Evolutionary conservation across 2,113 vertebrate species (phyloP), one percentile per base, ranked within the genome.

Genomic region (Malaclemys terrapin): DNA sequence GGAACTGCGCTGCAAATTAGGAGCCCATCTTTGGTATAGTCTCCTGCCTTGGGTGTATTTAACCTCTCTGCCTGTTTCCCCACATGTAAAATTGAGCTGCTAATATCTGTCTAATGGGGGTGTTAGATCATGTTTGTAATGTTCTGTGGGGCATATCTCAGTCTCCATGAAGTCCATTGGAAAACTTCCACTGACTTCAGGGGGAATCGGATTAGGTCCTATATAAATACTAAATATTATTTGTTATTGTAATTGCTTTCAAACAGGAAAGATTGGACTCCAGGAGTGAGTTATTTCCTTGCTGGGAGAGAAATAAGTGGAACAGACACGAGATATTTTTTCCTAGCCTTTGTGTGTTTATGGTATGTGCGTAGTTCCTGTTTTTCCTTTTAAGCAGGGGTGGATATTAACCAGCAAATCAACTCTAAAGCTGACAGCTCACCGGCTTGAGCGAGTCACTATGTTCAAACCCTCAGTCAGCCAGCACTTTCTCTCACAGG

Each of bases 291-390:
- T 35, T 52, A 2, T 47, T 16, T 47, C 27, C 80, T 69, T 69
- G 53, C 50, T 81, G 87, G 11, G n/a, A 16, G 2, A 85, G 76
- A 57, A 8, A 2, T 42, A 35, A 52, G 94, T 42, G 52, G 57
- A 17, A 88, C 19, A 84, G 45, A 24, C 35, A 1, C 0, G 0
- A 81, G 47, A 3, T 7, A 9, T 76, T 38, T 17, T 82, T 82
- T 82, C n/a, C 52, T 19, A 54, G 52, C 38, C n/a, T 38, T 38
- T 54, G 35, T 42, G 52, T 82, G 14, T 82, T 82, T 82, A 56
- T 53, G 25, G n/a, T 25, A 42, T 54, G 22, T 27, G 38, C n/a
- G 22, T 82, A 82, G 38, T 82, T 82, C 52, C 52, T 56, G 80
- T 11, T 54, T 82, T 54, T 56, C 31, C n/a, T 72, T 54, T 56